These are phyloP conservation scores for Apamea monoglypha DNA, from an alignment of 2,888 invertebrate species.

Conservation along the genomic window DNA sequence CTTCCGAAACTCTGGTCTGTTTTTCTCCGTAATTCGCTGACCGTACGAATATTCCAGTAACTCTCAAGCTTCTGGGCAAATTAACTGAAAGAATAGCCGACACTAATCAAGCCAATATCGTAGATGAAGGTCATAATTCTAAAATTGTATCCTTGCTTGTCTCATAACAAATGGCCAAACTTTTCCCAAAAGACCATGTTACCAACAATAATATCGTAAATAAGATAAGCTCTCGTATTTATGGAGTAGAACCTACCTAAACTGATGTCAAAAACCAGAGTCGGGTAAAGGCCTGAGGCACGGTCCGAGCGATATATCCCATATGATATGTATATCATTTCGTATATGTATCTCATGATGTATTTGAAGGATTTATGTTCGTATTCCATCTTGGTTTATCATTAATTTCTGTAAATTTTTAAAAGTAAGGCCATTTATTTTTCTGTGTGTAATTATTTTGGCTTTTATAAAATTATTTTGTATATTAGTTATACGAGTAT, in stretches of 20 bases:
- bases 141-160: constrained; percentile 47
- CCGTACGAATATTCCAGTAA: background rate
- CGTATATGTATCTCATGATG: constrained; percentile 13
- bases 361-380: constrained; percentile 40
- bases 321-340: constrained; percentile 15
- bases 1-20: background rate
- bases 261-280: constrained; percentile 79
- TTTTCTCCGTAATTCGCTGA: no score
- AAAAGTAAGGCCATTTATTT: constrained; percentile 3
- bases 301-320: constrained; percentile 75
- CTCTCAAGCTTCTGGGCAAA: no score
- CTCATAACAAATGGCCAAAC: constrained; percentile 71
- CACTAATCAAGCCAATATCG: constrained; percentile 19
- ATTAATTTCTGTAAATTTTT: constrained; percentile 24
- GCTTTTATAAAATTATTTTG: constrained; percentile 6
- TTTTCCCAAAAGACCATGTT: constrained; percentile 77
- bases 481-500: background rate
- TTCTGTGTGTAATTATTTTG: background rate
- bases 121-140: constrained; percentile 46
- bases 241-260: constrained; percentile 71
- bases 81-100: background rate
- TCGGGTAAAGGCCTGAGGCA: constrained; percentile 76
- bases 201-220: constrained; percentile 81
- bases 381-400: constrained; percentile 43
- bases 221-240: constrained; percentile 83